Conservation (phyloP, 2,797 vertebrate species). For the Malurus splendens region DNA sequence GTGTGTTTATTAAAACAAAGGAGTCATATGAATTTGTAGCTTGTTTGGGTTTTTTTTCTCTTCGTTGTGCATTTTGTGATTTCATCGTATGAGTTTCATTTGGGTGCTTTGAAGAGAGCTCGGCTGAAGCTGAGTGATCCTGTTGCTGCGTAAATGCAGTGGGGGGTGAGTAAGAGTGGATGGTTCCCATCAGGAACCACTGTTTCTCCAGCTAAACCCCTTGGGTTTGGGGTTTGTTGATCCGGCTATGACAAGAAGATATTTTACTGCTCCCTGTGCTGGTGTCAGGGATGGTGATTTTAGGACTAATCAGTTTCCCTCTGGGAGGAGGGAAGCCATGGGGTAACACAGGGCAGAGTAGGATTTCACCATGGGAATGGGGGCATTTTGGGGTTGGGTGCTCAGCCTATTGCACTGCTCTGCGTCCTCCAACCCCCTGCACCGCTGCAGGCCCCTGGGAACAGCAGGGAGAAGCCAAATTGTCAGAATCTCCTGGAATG, state of each 20-base stretch:
- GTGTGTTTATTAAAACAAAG: rapidly evolving
- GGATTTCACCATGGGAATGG: neutral
- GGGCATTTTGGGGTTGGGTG: rapidly evolving
- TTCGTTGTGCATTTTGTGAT: rapidly evolving
- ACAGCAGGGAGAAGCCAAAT: rapidly evolving
- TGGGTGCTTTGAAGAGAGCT: rapidly evolving
- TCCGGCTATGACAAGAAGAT: rapidly evolving
- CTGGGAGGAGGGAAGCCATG: rapidly evolving
- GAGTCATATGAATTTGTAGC: rapidly evolving
- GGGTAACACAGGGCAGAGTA: neutral
- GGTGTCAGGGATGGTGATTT: rapidly evolving
- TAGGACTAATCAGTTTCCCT: rapidly evolving
- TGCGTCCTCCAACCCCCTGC: rapidly evolving
- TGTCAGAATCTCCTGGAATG: neutral
- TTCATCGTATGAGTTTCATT: neutral
- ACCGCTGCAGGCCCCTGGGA: neutral
- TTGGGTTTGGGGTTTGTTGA: too few relatives aligned
- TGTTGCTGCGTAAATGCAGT: rapidly evolving
- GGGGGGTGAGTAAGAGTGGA: rapidly evolving
- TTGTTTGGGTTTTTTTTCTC: rapidly evolving
- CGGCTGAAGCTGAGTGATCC: rapidly evolving
- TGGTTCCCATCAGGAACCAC: rapidly evolving
- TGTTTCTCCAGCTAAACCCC: neutral
- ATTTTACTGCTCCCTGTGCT: rapidly evolving
- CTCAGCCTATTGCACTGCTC: rapidly evolving